Evolutionary conservation across 2,113 vertebrate genomes (phyloP).

Genomic region (Rhinichthys klamathensis): DNA sequence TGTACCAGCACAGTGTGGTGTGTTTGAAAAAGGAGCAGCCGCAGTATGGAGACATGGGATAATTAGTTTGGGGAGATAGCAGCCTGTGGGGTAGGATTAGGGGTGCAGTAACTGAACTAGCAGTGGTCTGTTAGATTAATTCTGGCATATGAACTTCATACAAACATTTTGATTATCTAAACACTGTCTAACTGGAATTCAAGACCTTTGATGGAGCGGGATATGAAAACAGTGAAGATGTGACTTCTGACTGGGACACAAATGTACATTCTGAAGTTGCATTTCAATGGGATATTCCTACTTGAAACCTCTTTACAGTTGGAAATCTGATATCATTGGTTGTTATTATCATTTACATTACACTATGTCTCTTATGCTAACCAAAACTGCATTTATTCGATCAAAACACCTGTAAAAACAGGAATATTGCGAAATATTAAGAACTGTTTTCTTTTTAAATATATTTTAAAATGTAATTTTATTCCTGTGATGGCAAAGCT

Average conservation of each 20-base stretch:
- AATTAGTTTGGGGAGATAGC: constrained; percentile 52
- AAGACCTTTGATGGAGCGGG: constrained; percentile 33
- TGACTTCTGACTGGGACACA: not conserved
- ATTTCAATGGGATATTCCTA: not conserved
- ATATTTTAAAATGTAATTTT: not conserved
- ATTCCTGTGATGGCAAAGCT: not conserved
- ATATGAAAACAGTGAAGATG: constrained; percentile 17
- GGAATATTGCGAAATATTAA: not conserved
- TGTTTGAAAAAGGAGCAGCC: constrained; percentile 33
- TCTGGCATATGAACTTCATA: constrained; percentile 37
- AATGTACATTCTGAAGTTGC: not conserved
- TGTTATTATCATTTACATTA: not conserved
- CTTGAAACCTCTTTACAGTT: not conserved
- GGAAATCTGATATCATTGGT: not conserved
- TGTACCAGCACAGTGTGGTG: constrained; percentile 21
- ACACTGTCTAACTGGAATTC: constrained; percentile 4
- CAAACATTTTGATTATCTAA: constrained; percentile 46
- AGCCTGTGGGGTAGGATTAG: constrained; percentile 53
- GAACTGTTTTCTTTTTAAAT: not conserved
- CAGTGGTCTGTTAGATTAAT: constrained; percentile 45
- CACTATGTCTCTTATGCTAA: not conserved
- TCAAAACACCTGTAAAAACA: not conserved
- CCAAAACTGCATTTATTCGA: not conserved
- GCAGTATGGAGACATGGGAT: constrained; percentile 44
- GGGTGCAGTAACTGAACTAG: constrained; percentile 43